Evolutionary conservation across 2,888 invertebrate species (phyloP).

Genomic region (Pinctada fucata): DNA sequence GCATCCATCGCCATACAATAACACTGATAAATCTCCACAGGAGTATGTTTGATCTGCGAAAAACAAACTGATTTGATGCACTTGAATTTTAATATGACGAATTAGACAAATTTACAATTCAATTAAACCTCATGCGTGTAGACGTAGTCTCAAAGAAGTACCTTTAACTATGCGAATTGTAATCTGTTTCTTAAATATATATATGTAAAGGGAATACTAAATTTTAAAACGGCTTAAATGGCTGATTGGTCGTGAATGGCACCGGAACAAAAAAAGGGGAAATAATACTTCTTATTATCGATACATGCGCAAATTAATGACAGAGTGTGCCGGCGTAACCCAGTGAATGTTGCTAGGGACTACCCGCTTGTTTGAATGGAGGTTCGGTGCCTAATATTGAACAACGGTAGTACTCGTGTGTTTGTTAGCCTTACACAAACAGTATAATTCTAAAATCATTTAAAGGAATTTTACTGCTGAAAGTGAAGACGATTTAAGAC

Average conservation of each 20-base stretch:
- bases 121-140: background rate
- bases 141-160: slow-evolving; percentile 3
- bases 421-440: background rate
- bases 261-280: slow-evolving; percentile 60
- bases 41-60: background rate
- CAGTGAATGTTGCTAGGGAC: slow-evolving; percentile 55
- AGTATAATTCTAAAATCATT: background rate
- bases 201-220: background rate
- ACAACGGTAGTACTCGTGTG: background rate
- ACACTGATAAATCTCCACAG: too few relatives aligned
- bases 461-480: background rate
- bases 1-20: too few relatives aligned
- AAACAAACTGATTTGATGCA: background rate
- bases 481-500: background rate
- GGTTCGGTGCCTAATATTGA: slow-evolving; percentile 22
- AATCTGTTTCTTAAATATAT: slow-evolving; percentile 3
- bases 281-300: slow-evolving; percentile 56
- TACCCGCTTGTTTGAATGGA: slow-evolving; percentile 38
- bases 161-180: slow-evolving; percentile 10
- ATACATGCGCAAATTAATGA: slow-evolving; percentile 51
- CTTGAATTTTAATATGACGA: background rate
- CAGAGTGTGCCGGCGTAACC: slow-evolving; percentile 53
- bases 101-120: background rate
- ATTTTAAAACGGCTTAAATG: slow-evolving; percentile 43
- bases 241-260: slow-evolving; percentile 57